Evolutionary conservation across 2,888 invertebrate genomes (phyloP), one percentile per base, ranked within the genome.

Genomic region (Shargacucullia verbasci): DNA sequence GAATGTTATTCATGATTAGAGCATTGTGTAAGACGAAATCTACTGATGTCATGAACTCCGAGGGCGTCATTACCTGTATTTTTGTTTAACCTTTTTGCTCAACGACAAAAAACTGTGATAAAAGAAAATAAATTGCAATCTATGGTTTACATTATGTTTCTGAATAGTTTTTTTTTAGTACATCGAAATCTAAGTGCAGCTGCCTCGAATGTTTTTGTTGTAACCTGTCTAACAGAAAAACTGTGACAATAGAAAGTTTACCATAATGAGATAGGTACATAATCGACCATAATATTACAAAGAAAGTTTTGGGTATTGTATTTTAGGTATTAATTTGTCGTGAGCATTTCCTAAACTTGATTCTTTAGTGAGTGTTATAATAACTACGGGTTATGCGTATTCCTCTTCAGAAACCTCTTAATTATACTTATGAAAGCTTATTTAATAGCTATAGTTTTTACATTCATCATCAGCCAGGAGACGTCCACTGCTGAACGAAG

Each of bases 1-100:
- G 59, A 68, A 68, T 70, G 68, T 39, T 67, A 58, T 63, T 64
- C 54, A 33, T 15, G 43, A 41, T 39, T 47, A 50, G 37, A 33
- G 13, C 1, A 39, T 53, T 65, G 45, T 46, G 38, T 43, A 56
- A 15, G 31, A 40, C 33, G 13, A 50, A 48, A 39, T 47, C 13
- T 49, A 38, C 34, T 52, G 38, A 45, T 40, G 38, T 44, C 45
- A 31, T 50, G 34, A 15, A 15, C 41, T 43, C 25, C 46, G 20
- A 46, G 43, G 10, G 14, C 14, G 33, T n/a, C 15, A 20, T 12
- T 5, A 5, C n/a, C 9, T 6, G 11, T 7, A 12, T 20, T 15
- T 14, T 40, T 50, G 13, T 41, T 41, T 10, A 13, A 40, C 3
- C n/a, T 40, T 25, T 39, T 39, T 7, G 10, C 2, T 11, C 15